Percentiles rank a stretch among this genome's conserved stretches.
These are phyloP conservation scores for Passer domesticus DNA, from an alignment of 2,113 vertebrate species.

Conservation along the genomic window DNA sequence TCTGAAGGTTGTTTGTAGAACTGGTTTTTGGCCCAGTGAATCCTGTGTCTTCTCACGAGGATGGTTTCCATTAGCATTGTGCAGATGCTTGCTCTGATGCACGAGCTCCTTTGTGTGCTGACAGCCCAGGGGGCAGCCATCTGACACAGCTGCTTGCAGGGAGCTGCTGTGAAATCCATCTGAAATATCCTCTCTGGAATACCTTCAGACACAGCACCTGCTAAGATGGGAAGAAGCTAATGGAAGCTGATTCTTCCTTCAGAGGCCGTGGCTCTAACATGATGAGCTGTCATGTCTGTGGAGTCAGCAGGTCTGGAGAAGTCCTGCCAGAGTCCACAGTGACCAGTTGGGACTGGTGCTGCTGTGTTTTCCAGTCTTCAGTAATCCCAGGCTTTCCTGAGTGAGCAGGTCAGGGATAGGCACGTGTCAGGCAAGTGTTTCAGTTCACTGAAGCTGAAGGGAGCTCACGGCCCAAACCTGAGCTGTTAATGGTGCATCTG, in stretches of 20 bases:
- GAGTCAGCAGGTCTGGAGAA: background rate
- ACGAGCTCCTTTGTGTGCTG: background rate
- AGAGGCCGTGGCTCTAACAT: accelerated
- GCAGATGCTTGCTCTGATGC: background rate
- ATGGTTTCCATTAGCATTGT: background rate
- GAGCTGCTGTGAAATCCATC: background rate
- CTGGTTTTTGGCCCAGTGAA: background rate
- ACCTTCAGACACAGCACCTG: background rate
- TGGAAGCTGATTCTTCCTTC: background rate
- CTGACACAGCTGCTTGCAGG: background rate
- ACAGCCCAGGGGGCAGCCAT: background rate
- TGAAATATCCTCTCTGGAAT: background rate
- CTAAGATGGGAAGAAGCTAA: background rate
- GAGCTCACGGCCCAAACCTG: background rate
- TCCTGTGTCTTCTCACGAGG: background rate
- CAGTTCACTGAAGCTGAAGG: background rate
- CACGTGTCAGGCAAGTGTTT: background rate
- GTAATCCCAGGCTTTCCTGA: background rate
- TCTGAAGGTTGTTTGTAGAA: background rate
- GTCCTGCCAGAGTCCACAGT: background rate
- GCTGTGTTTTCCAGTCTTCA: background rate
- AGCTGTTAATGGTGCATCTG: background rate
- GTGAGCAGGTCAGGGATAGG: background rate
- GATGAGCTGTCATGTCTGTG: background rate
- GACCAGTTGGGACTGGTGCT: background rate